Evolutionary conservation across 2,888 invertebrate genomes (phyloP), one percentile per base, ranked within the genome.

Genomic region (Caradrina clavipalpis): DNA sequence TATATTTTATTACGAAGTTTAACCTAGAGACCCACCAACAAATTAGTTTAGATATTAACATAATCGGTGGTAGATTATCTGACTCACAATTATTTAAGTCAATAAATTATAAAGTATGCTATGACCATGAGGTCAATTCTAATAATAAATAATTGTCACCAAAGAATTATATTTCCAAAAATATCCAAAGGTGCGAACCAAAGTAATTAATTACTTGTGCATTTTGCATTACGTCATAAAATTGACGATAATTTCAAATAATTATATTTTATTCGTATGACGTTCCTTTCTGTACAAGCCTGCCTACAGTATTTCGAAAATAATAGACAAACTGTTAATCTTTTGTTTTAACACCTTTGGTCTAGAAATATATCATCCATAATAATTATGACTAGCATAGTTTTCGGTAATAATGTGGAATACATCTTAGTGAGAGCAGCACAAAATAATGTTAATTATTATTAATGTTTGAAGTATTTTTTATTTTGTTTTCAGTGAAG

Each of bases 401-500:
- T 69, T 68, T 26, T 76, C 47, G 42, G 21, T 69, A 42, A 51
- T 49, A 51, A 51, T 51, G 57, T 59, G 45, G 59, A 63, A 47
- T 70, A 76, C 78, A 77, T 66, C 70, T 76, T 83, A 85, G 79
- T 84, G 81, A 83, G 84, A 87, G 81, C 82, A 85, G 90, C 92
- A 91, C 91, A 92, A 91, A 90, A 73, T 83, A 81, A 81, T 86
- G 76, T 86, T 86, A 86, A 84, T 78, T 85, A 73, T 81, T 83
- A 80, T 80, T 85, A 86, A 87, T 88, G 90, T 90, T 92, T 91
- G 88, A 88, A 89, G 88, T 89, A 90, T 87, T 90, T 75, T 88
- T 91, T 89, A 88, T 89, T 88, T 87, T 89, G 88, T 87, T 89
- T 93, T 91, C 90, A 90, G 91, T 91, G 89, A 91, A 91, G 89